Evolutionary conservation across 64 coral and sea anemone species (phyloP).

Genomic region (Pocillopora verrucosa): DNA sequence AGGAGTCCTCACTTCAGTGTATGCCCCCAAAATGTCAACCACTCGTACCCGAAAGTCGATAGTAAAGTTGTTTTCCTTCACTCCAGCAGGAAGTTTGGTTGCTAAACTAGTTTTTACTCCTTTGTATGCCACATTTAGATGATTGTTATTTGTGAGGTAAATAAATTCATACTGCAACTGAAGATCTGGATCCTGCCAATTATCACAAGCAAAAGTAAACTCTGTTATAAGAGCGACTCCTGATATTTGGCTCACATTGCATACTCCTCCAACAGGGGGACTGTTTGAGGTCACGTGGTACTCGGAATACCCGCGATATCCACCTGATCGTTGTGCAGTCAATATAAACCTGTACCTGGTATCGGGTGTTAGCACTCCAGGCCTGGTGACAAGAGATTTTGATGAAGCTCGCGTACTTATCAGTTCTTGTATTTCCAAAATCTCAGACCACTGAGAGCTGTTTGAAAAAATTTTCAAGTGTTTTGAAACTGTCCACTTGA

Average conservation of each 20-base stretch:
- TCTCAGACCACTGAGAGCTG: not conserved
- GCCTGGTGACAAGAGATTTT: not conserved
- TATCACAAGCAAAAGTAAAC: slow-evolving; percentile 14
- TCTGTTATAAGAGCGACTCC: slow-evolving; percentile 32
- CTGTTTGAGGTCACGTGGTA: slow-evolving; percentile 1
- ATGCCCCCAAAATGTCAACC: slow-evolving; percentile 10
- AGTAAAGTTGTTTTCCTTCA: not conserved
- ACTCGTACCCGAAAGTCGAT: slow-evolving; percentile 32
- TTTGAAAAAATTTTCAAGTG: not conserved
- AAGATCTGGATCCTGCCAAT: slow-evolving; percentile 30
- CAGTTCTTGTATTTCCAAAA: not conserved
- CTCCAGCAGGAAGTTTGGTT: slow-evolving; percentile 29
- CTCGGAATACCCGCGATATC: slow-evolving; percentile 19
- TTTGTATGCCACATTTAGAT: slow-evolving; percentile 8
- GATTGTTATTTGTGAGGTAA: slow-evolving; percentile 18
- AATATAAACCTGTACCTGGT: slow-evolving; percentile 3
- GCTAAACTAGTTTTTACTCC: not conserved
- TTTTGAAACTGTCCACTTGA: not conserved
- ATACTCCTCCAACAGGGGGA: not conserved
- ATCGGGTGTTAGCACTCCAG: not conserved
- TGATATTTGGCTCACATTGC: not conserved
- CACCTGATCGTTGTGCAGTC: not conserved
- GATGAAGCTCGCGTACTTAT: not conserved
- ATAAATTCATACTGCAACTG: slow-evolving; percentile 34
- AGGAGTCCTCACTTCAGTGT: slow-evolving; percentile 10